Base-by-base conservation (phyloP, 2,113 vertebrate genomes). In the Cercocebus atys region DNA sequence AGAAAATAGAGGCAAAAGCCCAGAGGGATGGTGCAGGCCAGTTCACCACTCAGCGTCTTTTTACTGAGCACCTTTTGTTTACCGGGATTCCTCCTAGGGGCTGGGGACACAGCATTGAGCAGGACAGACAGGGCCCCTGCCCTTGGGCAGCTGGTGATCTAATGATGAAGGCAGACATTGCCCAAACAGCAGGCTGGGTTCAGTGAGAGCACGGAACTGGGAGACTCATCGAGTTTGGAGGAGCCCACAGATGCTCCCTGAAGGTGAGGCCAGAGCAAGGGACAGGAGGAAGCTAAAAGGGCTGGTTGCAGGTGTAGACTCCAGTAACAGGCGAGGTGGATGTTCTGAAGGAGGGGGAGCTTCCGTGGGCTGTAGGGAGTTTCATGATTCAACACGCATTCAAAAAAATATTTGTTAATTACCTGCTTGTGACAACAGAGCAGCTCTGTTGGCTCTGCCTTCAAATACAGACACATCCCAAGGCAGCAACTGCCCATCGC, bases 401-500 rank as follows among this genome's bases (percentile, higher is more conserved):
- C 45, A 8, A 52, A 25, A 55, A 59, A 50, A 32, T 8, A n/a
- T 13, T n/a, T 50, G 18, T 18, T 40, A 20, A 12, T 81, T 23
- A 38, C 27, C 22, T 52, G 16, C 27, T 16, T 8, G 1, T 13
- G 73, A n/a, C 66, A 35, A 30, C 30, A 55, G 35, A 40, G 25
- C 84, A 45, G 17, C 25, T 40, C 75, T n/a, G 35, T 8, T 25
- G 57, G 50, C 32, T 52, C 70, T 43, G 55, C 75, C 76, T 88
- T 90, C 85, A 64, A 20, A 52, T 45, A 23, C 40, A 50, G n/a
- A 11, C 18, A 32, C n/a, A 12, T 38, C 30, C 66, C 32, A 64
- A 32, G 23, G 14, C 27, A 38, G 14, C 18, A 55, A 2, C 12
- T 1, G n/a, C 72, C 32, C 35, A 3, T 70, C 4, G 0, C 40